Evolutionary conservation across 2,888 invertebrate genomes (phyloP), one percentile per base, ranked within the genome.

Genomic region (Agonopterix heracliana): DNA sequence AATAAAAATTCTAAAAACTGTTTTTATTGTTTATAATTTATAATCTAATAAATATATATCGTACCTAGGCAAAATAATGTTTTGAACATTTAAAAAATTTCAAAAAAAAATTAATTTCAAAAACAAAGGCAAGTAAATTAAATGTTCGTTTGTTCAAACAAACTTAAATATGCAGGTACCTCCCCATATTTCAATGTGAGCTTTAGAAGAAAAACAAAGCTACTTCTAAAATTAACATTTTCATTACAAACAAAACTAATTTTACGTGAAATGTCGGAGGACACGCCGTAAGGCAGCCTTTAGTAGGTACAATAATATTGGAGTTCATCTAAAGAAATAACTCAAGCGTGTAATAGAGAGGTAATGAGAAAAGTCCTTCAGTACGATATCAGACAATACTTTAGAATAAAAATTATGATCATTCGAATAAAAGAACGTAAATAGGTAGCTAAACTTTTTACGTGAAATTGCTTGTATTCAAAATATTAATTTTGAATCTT

Each of bases 361-460:
- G 48, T 48, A 48, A 48, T 44, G 48, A 48, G 45, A 34, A 48
- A 48, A 41, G 48, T 34, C 43, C 10, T 9, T 5, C 35, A 36
- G 14, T 38, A 38, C 10, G 10, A 38, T 38, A 38, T 38, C 38
- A 38, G n/a, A 38, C 38, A 38, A 38, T 38, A n/a, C 9, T 10
- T 38, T 38, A 10, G 26, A 26, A 26, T 26, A 26, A 26, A 26
- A 26, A 26, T 26, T 26, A 26, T 7, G 26, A 26, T 1, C 26
- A 26, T 26, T 26, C 26, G 26, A 26, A 26, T 38, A 5, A 1
- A 10, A 38, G 2, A 38, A 9, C 9, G n/a, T 38, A 5, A 38
- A 38, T 38, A 10, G 7, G 1, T 38, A 5, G n/a, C 3, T 38
- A 38, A 38, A 26, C 26, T 26, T 26, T 5, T 26, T 26, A 7